A percentile compares a stretch with the other conserved stretches of the same genome.
Conservation (phyloP, 2,888 invertebrate genomes). For the Agapostemon virescens region DNA sequence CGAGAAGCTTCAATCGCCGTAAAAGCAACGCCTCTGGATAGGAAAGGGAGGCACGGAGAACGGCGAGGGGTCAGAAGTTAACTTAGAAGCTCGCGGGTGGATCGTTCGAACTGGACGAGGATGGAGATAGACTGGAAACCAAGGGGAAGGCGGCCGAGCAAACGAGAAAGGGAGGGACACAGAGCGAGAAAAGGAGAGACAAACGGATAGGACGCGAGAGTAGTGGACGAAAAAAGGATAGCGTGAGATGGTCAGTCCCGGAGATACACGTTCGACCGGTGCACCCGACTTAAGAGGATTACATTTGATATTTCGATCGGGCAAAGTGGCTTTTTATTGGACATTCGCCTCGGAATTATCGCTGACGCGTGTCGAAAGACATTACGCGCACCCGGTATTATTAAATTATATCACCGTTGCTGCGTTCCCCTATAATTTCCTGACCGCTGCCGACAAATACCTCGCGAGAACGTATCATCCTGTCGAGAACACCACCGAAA, state of each 20-base stretch:
- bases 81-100: slow-evolving; percentile 60
- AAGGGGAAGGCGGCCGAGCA: not conserved
- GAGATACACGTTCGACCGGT: slow-evolving; percentile 74
- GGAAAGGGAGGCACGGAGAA: slow-evolving; percentile 23
- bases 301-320: slow-evolving; percentile 79
- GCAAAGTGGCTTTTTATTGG: slow-evolving; percentile 79
- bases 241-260: slow-evolving; percentile 74
- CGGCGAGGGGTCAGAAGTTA: slow-evolving; percentile 65
- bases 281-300: slow-evolving; percentile 78
- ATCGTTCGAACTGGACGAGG: slow-evolving; percentile 40
- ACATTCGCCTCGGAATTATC: slow-evolving; percentile 71
- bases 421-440: slow-evolving; percentile 58
- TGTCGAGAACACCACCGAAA: slow-evolving; percentile 4
- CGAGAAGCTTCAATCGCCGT: slow-evolving; percentile 77
- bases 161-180: not conserved
- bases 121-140: slow-evolving; percentile 16
- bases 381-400: slow-evolving; percentile 63
- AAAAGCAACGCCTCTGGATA: slow-evolving; percentile 75
- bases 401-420: slow-evolving; percentile 65
- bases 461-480: slow-evolving; percentile 10
- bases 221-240: slow-evolving; percentile 44
- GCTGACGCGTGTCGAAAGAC: slow-evolving; percentile 73
- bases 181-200: slow-evolving; percentile 4
- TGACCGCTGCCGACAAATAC: slow-evolving; percentile 34
- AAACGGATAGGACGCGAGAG: not conserved